Conservation (phyloP, 2,113 vertebrate species). For the Clarias batrachus region DNA sequence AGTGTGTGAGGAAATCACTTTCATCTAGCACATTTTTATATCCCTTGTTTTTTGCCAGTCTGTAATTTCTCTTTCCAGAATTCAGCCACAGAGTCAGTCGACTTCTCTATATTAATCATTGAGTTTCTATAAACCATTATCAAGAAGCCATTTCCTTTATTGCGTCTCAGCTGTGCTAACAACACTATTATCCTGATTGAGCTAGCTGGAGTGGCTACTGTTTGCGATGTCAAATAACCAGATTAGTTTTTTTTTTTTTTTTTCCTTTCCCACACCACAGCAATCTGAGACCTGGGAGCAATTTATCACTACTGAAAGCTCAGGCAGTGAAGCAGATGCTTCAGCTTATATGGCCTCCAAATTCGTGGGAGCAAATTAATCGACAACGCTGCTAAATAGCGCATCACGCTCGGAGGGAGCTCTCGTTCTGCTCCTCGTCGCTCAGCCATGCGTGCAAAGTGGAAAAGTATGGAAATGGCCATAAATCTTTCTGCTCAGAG, state of each 20-base stretch:
- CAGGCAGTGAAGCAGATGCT: constrained; percentile 27
- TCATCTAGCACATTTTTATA: background rate
- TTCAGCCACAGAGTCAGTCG: background rate
- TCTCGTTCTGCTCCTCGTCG: background rate
- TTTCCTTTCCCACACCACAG: constrained; percentile 33
- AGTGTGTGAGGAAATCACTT: background rate
- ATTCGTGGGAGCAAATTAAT: constrained; percentile 42
- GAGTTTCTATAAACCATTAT: constrained; percentile 48
- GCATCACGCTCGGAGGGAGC: constrained; percentile 22
- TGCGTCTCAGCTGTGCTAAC: constrained; percentile 41
- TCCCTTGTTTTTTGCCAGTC: background rate
- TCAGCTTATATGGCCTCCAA: constrained; percentile 48
- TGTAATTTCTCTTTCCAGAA: background rate
- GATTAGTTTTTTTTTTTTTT: constrained; percentile 32
- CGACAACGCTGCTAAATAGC: constrained; percentile 21
- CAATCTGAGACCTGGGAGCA: constrained; percentile 39
- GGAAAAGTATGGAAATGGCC: constrained; percentile 34
- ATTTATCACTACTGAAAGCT: constrained; percentile 52
- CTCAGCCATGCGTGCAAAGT: constrained; percentile 23
- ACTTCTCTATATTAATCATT: constrained; percentile 23
- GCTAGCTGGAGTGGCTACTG: constrained; percentile 37
- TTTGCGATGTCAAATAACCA: constrained; percentile 20
- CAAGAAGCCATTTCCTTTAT: constrained; percentile 32
- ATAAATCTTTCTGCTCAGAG: constrained; percentile 33
- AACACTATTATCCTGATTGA: constrained; percentile 44